Percentiles rank a stretch among this genome's conserved stretches.
These are phyloP conservation scores for Limnephilus rhombicus DNA, from an alignment of 2,888 invertebrate genomes.

Conservation along the genomic window DNA sequence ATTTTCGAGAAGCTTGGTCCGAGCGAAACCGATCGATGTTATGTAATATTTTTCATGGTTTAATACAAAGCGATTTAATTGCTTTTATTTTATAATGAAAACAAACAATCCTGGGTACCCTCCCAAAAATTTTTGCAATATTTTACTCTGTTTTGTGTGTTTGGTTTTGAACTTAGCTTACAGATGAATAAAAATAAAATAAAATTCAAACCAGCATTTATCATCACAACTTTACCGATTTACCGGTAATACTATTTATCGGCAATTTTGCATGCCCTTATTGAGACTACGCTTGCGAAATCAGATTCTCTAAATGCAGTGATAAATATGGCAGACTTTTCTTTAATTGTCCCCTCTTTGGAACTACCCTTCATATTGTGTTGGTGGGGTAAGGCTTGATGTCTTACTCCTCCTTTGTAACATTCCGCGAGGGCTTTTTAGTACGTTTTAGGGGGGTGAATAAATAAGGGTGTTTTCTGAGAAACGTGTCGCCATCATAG, in stretches of 20 bases:
- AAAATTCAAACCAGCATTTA: neutral
- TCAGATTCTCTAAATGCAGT: conserved; percentile 20
- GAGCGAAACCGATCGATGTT: no score
- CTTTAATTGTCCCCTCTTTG: neutral
- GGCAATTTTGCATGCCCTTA: neutral
- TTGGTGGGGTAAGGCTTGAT: neutral
- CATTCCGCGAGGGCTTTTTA: conserved; percentile 5
- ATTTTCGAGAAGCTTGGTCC: no score
- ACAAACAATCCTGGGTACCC: no score
- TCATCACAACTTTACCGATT: neutral
- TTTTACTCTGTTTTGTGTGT: neutral
- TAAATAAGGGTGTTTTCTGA: conserved; percentile 50
- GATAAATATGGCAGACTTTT: neutral
- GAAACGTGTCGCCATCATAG: conserved; percentile 52
- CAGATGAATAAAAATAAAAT: no score
- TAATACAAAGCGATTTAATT: no score
- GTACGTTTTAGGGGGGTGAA: conserved; percentile 23
- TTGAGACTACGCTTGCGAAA: neutral
- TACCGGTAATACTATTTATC: neutral
- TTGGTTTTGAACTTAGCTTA: neutral
- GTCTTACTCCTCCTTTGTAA: conserved; percentile 3
- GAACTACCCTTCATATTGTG: conserved; percentile 16
- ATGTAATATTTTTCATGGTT: no score
- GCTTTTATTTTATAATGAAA: no score
- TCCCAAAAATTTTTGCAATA: no score